Percentiles rank a stretch among this genome's conserved stretches.
Conservation (phyloP, 2,888 invertebrate species). For the Sesamia inferens region DNA sequence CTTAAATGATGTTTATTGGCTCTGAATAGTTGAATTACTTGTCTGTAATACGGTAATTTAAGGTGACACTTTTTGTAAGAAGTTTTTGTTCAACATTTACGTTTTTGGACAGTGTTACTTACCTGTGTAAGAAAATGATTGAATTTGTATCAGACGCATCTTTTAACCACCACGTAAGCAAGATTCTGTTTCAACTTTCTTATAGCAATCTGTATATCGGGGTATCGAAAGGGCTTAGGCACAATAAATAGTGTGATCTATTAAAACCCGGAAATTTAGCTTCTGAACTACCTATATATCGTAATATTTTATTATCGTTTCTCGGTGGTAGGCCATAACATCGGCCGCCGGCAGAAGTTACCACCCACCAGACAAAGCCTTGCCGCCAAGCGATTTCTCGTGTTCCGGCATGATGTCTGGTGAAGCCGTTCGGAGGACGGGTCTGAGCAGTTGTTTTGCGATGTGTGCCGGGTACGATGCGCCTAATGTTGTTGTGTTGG, state of each 20-base stretch:
- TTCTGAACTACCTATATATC: background rate
- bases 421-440: no score
- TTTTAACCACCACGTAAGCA: background rate
- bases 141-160: background rate
- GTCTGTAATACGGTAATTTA: constrained; percentile 10
- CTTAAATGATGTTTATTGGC: constrained; percentile 29
- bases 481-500: no score
- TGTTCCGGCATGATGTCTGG: no score
- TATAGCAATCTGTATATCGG: background rate
- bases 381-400: no score
- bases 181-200: background rate
- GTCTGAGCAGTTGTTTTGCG: no score
- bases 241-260: background rate
- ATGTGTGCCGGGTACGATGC: no score
- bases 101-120: constrained; percentile 21
- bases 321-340: no score
- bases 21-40: constrained; percentile 31
- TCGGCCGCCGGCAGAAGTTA: no score
- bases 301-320: no score
- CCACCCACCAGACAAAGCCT: no score
- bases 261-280: background rate
- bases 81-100: constrained; percentile 10
- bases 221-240: background rate
- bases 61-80: constrained; percentile 16
- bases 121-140: constrained; percentile 13